Evolutionary conservation across 2,113 vertebrate species (phyloP).

Genomic region (Dunckerocampus dactyliophorus): DNA sequence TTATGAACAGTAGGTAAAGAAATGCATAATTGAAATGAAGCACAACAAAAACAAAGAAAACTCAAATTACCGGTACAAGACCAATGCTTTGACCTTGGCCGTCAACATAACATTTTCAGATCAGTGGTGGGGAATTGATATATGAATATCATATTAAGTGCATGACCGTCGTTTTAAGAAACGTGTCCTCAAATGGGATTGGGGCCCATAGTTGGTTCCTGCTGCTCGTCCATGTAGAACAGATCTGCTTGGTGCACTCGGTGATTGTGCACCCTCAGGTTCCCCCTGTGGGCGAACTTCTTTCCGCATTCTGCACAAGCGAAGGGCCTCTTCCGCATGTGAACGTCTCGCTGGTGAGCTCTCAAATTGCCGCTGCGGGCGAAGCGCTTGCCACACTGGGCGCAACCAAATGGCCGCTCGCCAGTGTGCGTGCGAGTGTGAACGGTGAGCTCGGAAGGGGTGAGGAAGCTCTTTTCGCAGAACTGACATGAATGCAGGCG

Average conservation of each 20-base stretch:
- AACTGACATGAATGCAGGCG: constrained; percentile 65
- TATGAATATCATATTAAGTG: constrained; percentile 2
- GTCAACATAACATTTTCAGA: not conserved
- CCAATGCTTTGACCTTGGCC: not conserved
- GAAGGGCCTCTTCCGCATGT: constrained; percentile 70
- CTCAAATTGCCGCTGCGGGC: constrained; percentile 67
- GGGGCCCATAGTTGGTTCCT: constrained; percentile 40
- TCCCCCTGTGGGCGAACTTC: constrained; percentile 66
- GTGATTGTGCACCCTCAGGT: constrained; percentile 68
- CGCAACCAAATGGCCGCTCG: constrained; percentile 64
- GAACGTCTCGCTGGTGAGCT: constrained; percentile 68
- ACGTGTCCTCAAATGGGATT: constrained; percentile 30
- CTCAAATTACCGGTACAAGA: not conserved
- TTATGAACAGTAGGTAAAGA: too few relatives aligned
- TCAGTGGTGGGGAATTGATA: not conserved
- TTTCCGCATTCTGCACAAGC: constrained; percentile 66
- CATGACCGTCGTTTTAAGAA: not conserved
- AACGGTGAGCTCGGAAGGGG: constrained; percentile 64
- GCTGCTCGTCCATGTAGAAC: constrained; percentile 59
- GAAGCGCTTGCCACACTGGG: constrained; percentile 66
- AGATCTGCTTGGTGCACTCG: constrained; percentile 65
- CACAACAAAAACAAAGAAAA: not conserved
- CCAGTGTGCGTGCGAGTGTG: constrained; percentile 70
- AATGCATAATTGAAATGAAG: not conserved
- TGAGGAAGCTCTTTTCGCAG: constrained; percentile 71